Evolutionary conservation across 2,113 vertebrate genomes (phyloP), one percentile per base, ranked within the genome.

Genomic region (Charadrius vociferus): DNA sequence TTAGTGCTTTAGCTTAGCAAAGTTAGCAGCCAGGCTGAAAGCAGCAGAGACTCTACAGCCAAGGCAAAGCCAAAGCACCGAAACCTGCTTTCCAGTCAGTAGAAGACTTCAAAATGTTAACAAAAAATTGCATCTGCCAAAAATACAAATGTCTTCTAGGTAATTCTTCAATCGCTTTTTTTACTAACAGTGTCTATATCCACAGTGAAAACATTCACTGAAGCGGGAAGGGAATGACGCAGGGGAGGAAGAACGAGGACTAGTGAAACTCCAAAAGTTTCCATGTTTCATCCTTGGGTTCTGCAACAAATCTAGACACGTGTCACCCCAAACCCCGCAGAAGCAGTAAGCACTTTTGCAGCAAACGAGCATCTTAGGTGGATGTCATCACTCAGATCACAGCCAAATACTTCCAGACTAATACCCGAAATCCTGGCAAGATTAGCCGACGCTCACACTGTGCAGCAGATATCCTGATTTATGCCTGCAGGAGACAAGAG

Each of bases 331-430:
- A 91, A 85, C 12, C 17, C 37, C 65, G 30, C 22, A 63, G 36
- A 80, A 80, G 21, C 68, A 79, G 56, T 49, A 63, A 95, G 9
- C 34, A 18, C 29, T 89, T 89, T 29, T 29, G 26, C 61, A 89
- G 47, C 15, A 91, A 71, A 78, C 3, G 5, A 41, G 20, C 45
- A 47, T 88, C 45, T 80, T 61, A 52, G 27, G 26, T 58, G 50
- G 43, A 88, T 86, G 29, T 34, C 86, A 71, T 53, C 75, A 34
- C 89, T 92, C 73, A 58, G 29, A 39, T 81, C 68, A 55, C 77
- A 74, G 86, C 59, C 91, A 94, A 77, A 34, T 34, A 50, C 37
- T 89, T 89, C 62, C 93, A 95, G 73, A 58, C 61, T 79, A 70
- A 81, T 49, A 62, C 37, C 50, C 83, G 71, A 89, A 94, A 74